Conservation (phyloP, 1,140 invertebrate species). For the Eurosta solidaginis region DNA sequence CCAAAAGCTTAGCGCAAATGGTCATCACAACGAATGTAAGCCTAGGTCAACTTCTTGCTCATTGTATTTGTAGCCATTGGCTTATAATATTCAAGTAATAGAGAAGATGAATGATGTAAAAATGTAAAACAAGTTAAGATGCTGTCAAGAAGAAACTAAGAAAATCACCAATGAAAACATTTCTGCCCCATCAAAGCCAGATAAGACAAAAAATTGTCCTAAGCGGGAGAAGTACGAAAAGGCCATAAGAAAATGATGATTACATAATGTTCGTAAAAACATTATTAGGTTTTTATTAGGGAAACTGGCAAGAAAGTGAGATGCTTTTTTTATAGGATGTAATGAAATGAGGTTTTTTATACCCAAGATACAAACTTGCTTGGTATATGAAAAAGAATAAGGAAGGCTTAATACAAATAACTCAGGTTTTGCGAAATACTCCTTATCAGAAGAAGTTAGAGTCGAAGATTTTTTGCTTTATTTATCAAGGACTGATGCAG, state of each 20-base stretch:
- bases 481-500: too few species aligned
- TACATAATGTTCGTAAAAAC: background rate
- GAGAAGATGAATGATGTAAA: background rate
- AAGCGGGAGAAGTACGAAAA: background rate
- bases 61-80: background rate
- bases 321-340: too few species aligned
- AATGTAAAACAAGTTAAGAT: conserved; percentile 16
- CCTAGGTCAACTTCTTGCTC: conserved; percentile 46
- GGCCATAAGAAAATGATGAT: background rate
- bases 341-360: too few species aligned
- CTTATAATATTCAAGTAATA: background rate
- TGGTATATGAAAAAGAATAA: too few species aligned
- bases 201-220: background rate
- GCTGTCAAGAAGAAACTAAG: background rate
- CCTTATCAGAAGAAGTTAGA: too few species aligned
- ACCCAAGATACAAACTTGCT: too few species aligned
- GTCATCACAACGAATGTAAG: background rate
- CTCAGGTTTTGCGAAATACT: too few species aligned
- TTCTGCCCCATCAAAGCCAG: background rate
- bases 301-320: background rate
- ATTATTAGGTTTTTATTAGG: background rate
- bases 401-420: too few species aligned
- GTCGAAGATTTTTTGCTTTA: too few species aligned
- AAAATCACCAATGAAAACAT: background rate
- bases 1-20: conserved; percentile 56